Conservation (phyloP, 1,140 invertebrate species). For the Musca domestica region DNA sequence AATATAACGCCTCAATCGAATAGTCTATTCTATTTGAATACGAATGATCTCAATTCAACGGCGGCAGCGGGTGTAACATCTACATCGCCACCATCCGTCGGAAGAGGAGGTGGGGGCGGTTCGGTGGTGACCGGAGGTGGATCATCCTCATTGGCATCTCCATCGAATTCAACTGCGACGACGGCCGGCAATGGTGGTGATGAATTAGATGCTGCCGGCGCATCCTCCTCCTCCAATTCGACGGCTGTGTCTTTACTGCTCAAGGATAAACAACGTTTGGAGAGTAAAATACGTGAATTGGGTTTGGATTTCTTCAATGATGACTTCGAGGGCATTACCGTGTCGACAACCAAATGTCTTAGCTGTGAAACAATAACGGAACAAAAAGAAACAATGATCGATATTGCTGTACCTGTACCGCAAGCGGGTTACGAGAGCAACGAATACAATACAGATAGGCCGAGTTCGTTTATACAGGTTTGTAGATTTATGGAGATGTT, state of each 20-base stretch:
- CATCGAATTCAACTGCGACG: constrained; percentile 10
- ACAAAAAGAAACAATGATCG: constrained; percentile 82
- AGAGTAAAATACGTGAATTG: constrained; percentile 55
- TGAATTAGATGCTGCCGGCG: constrained; percentile 5
- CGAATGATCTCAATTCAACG: constrained; percentile 48
- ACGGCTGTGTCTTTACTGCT: constrained; percentile 22
- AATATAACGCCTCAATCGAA: constrained; percentile 32
- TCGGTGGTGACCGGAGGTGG: too few relatives aligned
- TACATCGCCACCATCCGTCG: neutral
- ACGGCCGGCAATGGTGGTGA: constrained; percentile 4
- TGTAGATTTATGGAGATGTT: too few relatives aligned
- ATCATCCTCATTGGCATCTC: neutral
- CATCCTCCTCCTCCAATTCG: too few relatives aligned
- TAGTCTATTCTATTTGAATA: constrained; percentile 50
- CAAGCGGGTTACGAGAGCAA: constrained; percentile 62
- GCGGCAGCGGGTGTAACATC: constrained; percentile 14
- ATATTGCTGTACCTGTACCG: constrained; percentile 85
- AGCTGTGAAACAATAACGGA: constrained; percentile 82
- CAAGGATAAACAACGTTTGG: constrained; percentile 49
- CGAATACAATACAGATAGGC: constrained; percentile 53
- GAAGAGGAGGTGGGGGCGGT: neutral
- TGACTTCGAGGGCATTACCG: constrained; percentile 81
- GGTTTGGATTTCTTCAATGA: constrained; percentile 72
- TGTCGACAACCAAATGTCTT: constrained; percentile 78
- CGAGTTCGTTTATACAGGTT: constrained; percentile 50